Percentiles rank a stretch among this genome's conserved stretches.
Conservation (phyloP, 2,797 vertebrate genomes). For the Pangasius djambal region DNA sequence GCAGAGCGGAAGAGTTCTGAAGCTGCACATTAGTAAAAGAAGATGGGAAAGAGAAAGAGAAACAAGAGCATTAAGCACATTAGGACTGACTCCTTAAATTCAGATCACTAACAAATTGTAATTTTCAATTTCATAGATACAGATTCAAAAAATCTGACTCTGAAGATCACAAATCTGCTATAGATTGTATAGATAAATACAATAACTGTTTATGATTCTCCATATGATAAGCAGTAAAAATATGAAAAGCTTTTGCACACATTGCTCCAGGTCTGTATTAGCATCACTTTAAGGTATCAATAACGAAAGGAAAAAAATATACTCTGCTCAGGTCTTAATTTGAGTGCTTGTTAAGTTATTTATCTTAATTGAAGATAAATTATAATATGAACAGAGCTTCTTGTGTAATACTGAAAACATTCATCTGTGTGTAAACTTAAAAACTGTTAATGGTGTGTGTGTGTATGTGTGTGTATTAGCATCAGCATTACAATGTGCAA, state of each 20-base stretch:
- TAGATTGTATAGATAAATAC: neutral
- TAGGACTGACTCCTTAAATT: neutral
- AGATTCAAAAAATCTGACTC: neutral
- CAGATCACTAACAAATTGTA: neutral
- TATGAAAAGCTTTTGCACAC: neutral
- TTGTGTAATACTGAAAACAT: neutral
- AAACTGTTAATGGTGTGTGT: no score
- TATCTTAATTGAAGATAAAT: neutral
- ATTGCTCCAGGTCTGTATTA: neutral
- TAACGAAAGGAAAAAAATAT: neutral
- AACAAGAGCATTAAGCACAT: neutral
- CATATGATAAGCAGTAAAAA: neutral
- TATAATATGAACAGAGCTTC: neutral
- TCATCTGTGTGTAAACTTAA: no score
- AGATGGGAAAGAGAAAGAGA: neutral
- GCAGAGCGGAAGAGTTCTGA: slow-evolving; percentile 78
- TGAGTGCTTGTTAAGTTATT: neutral
- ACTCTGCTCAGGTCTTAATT: neutral
- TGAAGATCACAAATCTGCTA: neutral
- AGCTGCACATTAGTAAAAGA: slow-evolving; percentile 70
- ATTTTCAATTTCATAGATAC: neutral
- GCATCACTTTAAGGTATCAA: neutral
- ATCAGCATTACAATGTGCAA: no score
- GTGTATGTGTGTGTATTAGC: no score
- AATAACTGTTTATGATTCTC: neutral